Base-by-base conservation (phyloP, 2,888 invertebrate species). In the Ophion ventricosus region DNA sequence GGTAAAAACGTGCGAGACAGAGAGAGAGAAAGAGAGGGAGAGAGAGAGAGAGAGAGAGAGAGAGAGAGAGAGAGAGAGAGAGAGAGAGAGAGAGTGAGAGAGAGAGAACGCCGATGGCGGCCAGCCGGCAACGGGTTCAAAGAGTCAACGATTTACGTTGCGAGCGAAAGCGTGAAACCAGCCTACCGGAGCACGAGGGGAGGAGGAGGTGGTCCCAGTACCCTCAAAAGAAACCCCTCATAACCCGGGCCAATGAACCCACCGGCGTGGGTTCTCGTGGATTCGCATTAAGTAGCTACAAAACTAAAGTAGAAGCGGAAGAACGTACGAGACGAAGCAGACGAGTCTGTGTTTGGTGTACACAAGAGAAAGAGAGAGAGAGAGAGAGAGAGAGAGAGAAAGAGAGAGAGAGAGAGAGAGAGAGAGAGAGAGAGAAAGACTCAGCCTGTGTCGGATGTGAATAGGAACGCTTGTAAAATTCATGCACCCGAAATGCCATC, bases 391-490 rank as follows among this genome's bases (percentile, higher is more conserved):
- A 29, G 29, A 64, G 35, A 66, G 54, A 35, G 25, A 35, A 23
- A 64, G 35, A 66, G 43, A 35, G 25, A 25, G 29, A 64, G 25
- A 66, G 54, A 35, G 25, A 35, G 29, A 64, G 35, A 66, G 54
- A 35, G 25, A 49, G 49, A 49, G 49, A 69, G 54, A 20, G 54
- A 23, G 49, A 49, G 49, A 49, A 17, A 35, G 29, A 64, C 29
- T 67, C 43, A 35, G 25, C 26, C 26, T 63, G 43, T 10, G 29
- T 76, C 64, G 86, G 81, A 88, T 82, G 87, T 87, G 89, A 90
- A 90, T 89, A 88, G 82, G 87, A 86, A 89, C 89, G 89, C 89
- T 90, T 88, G 84, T 86, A 86, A 88, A 91, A 90, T 90, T 89
- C 88, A 90, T 90, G 88, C 87, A 70, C 87, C 61, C 83, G 81